A percentile compares a stretch with the other conserved stretches of the same genome.
Conservation (phyloP, 2,888 invertebrate species). For the Leptopilina syphax region DNA sequence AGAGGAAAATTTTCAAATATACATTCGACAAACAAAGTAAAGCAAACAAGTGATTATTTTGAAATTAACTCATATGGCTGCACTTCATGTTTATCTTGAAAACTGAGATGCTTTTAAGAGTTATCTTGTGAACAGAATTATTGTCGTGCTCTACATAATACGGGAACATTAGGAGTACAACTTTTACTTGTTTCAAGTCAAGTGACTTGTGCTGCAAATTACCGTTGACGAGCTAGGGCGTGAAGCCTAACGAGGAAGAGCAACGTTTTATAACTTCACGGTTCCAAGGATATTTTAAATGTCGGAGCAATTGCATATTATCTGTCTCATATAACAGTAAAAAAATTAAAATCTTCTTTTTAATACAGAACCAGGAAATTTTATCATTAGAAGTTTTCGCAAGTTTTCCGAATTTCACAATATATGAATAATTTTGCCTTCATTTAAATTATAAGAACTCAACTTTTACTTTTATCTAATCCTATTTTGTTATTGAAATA, state of each 20-base stretch:
- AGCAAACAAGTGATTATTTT: too few relatives aligned
- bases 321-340: slow-evolving; percentile 1
- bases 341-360: too few relatives aligned
- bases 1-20: too few relatives aligned
- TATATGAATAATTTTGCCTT: too few relatives aligned
- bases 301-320: slow-evolving; percentile 8
- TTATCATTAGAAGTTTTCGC: too few relatives aligned
- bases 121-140: neutral
- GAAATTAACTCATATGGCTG: too few relatives aligned
- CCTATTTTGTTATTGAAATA: too few relatives aligned
- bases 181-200: slow-evolving; percentile 6
- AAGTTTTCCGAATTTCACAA: too few relatives aligned
- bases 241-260: slow-evolving; percentile 24
- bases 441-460: too few relatives aligned
- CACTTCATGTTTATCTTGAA: neutral
- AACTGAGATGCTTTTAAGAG: neutral
- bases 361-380: too few relatives aligned
- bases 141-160: neutral
- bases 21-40: too few relatives aligned
- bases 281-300: slow-evolving; percentile 22
- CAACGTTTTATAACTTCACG: slow-evolving; percentile 22
- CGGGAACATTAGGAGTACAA: neutral
- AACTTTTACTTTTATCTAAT: too few relatives aligned
- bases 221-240: slow-evolving; percentile 1
- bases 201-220: slow-evolving; percentile 8